Evolutionary conservation across 2,113 vertebrate genomes (phyloP), one percentile per base, ranked within the genome.

Genomic region (Limnothrissa miodon): DNA sequence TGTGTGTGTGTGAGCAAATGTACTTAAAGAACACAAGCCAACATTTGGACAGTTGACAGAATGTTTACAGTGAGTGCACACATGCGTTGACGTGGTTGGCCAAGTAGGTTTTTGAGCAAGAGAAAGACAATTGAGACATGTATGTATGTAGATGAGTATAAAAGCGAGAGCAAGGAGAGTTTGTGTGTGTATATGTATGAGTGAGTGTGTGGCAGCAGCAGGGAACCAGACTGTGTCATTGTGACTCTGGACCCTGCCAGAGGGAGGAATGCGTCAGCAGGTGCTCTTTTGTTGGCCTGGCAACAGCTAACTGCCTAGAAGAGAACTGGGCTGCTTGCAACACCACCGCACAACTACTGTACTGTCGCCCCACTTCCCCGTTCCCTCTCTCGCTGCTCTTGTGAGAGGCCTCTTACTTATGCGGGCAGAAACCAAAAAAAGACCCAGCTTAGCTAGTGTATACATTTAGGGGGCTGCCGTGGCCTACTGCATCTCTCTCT

Each of bases 261-360:
- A 66, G 66, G 13, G 15, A 36, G 56, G 42, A 81, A 78, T 79
- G 19, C 80, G 46, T 81, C 85, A 86, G 79, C 82, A 85, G 81
- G 81, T 80, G 82, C 66, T 86, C 84, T 59, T 85, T 83, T 86
- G 83, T 85, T 88, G 78, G 83, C 74, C 78, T 80, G 83, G 80
- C 70, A 53, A 89, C 78, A 81, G 39, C 80, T 59, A 79, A 82
- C 36, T 82, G 70, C 80, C 70, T 33, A 17, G 59, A 51, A 79
- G 66, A 48, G 48, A 53, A 80, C 36, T 81, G n/a, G 45, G 81
- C 10, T 48, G 48, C n/a, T 29, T 62, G 66, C 33, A 17, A 11
- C 4, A 7, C 78, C 44, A 17, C 1, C 85, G 10, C 4, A 7
- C 78, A 39, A 17, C 1, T 86, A 21, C 81, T n/a, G n/a, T n/a